These are phyloP conservation scores for Rhinolophus ferrumequinum DNA, from an alignment of 2,113 vertebrate species.

Conservation along the genomic window DNA sequence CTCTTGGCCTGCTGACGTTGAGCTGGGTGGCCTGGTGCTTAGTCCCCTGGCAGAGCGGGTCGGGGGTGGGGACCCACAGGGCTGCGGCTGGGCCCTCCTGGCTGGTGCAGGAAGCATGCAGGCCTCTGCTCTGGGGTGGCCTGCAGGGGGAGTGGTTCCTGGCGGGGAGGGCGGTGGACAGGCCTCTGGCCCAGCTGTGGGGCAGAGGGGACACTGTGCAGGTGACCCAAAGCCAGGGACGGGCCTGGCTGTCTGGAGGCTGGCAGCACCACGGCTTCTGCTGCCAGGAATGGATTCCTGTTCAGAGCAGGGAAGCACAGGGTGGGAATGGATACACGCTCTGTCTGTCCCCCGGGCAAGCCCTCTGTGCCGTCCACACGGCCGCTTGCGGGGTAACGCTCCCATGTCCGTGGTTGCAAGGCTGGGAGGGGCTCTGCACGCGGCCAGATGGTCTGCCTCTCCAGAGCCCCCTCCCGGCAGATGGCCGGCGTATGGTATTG, in stretches of 20 bases:
- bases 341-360: too few relatives aligned
- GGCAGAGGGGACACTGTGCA: too few relatives aligned
- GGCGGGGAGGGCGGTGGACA: rapidly evolving
- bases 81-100: neutral
- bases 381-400: neutral
- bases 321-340: too few relatives aligned
- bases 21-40: neutral
- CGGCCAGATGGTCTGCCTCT: neutral
- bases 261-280: too few relatives aligned
- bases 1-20: rapidly evolving
- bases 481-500: rapidly evolving
- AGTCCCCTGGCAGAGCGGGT: neutral
- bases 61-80: neutral
- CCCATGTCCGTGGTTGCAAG: neutral
- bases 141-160: neutral
- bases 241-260: neutral
- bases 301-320: too few relatives aligned
- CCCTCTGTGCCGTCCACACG: neutral
- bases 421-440: rapidly evolving
- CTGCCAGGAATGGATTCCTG: neutral
- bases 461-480: neutral
- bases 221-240: neutral
- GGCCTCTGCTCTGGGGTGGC: neutral
- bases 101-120: neutral
- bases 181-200: neutral